These are phyloP conservation scores for Dione vanillae DNA, from an alignment of 2,888 invertebrate genomes.

Conservation along the genomic window DNA sequence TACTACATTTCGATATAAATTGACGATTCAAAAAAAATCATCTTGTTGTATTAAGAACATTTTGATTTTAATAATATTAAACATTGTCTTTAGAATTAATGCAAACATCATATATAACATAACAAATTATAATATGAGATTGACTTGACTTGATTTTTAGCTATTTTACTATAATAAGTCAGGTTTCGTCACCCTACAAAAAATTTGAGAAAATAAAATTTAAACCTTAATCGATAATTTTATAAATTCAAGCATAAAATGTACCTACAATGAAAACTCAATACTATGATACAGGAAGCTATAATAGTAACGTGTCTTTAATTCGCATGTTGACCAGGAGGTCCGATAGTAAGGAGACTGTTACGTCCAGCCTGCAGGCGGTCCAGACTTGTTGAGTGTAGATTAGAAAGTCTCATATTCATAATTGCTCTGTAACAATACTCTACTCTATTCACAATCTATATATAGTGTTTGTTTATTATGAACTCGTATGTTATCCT, in stretches of 20 bases:
- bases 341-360: slow-evolving; percentile 44
- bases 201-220: too few species aligned
- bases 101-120: too few species aligned
- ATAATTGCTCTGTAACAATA: slow-evolving; percentile 32
- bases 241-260: background rate
- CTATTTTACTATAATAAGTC: background rate
- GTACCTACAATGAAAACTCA: background rate
- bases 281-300: slow-evolving; percentile 24
- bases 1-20: too few species aligned
- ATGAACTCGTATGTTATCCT: too few species aligned
- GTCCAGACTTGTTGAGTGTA: slow-evolving; percentile 57
- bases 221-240: background rate
- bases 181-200: too few species aligned
- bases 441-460: background rate
- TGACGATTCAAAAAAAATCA: too few species aligned
- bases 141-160: background rate
- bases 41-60: too few species aligned
- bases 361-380: slow-evolving; percentile 46
- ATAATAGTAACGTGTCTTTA: slow-evolving; percentile 44
- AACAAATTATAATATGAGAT: background rate
- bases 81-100: too few species aligned
- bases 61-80: too few species aligned
- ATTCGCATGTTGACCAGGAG: slow-evolving; percentile 47
- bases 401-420: slow-evolving; percentile 44
- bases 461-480: background rate